A percentile compares a stretch with the other conserved stretches of the same genome.
Conservation (phyloP, 2,113 vertebrate genomes). For the Hystrix cristata region DNA sequence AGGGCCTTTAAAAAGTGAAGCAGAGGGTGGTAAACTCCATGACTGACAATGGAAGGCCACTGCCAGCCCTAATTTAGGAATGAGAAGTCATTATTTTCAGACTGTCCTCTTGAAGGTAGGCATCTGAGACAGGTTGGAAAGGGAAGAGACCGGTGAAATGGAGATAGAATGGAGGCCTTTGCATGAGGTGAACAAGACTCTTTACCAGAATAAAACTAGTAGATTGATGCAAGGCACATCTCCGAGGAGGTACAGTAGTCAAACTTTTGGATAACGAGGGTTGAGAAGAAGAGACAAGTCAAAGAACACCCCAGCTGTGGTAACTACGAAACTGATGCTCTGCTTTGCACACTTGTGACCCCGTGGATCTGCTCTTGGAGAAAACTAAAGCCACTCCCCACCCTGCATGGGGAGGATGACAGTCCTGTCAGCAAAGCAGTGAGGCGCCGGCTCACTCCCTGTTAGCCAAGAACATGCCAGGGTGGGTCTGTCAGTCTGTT, state of each 20-base stretch:
- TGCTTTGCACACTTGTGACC: not conserved
- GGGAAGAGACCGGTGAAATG: not conserved
- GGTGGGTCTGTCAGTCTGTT: slow-evolving; percentile 41
- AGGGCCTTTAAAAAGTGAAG: not conserved
- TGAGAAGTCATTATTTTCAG: not conserved
- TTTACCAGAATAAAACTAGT: not conserved
- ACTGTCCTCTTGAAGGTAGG: not conserved
- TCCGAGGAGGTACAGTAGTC: not conserved
- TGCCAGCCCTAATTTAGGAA: not conserved
- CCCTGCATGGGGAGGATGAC: not conserved
- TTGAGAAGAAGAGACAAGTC: not conserved
- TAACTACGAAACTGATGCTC: not conserved
- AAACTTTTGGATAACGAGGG: not conserved
- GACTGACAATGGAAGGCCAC: not conserved
- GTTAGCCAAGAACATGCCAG: not conserved
- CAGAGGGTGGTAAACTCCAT: not conserved
- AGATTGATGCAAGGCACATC: not conserved
- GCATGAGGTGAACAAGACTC: not conserved
- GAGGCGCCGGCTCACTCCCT: not conserved
- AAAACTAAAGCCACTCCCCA: not conserved
- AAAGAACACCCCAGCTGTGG: not conserved
- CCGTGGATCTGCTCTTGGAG: not conserved
- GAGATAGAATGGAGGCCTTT: not conserved
- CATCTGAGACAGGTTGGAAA: not conserved
- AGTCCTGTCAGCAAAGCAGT: not conserved